A percentile compares a stretch with the other conserved stretches of the same genome.
Conservation (phyloP, 2,113 vertebrate genomes). For the Coreoperca whiteheadi region DNA sequence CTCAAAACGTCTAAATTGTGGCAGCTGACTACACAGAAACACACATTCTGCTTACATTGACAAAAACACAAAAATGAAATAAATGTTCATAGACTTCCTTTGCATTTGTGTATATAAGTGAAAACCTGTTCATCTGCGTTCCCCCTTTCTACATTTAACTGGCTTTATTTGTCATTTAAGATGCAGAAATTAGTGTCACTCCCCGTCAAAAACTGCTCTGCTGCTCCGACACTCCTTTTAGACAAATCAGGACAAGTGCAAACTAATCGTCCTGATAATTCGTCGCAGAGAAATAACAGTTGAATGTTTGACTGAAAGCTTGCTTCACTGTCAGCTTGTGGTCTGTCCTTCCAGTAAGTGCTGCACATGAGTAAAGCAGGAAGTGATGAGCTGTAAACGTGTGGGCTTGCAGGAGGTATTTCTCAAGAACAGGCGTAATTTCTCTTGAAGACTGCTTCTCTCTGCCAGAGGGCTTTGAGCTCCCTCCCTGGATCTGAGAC, state of each 20-base stretch:
- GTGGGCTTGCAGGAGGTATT: conserved; percentile 32
- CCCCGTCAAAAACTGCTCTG: not conserved
- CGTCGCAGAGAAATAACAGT: not conserved
- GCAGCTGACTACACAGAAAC: not conserved
- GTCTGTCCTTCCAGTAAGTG: conserved; percentile 51
- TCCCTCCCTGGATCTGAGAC: not conserved
- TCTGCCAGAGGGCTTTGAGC: not conserved
- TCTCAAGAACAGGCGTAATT: conserved; percentile 2
- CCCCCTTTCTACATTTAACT: not conserved
- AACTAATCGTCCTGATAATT: not conserved
- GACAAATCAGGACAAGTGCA: not conserved
- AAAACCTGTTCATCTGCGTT: not conserved
- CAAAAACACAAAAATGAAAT: not conserved
- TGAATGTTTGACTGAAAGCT: not conserved
- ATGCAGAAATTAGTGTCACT: not conserved
- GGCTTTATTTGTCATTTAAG: not conserved
- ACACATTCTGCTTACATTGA: not conserved
- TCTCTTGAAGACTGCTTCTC: not conserved
- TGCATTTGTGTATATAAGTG: not conserved
- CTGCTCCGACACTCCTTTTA: not conserved
- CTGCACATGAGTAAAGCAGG: conserved; percentile 22
- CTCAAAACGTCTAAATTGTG: not conserved
- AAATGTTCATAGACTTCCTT: not conserved
- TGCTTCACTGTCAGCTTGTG: conserved; percentile 17
- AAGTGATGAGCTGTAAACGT: conserved; percentile 45